Percentiles rank a stretch among this genome's conserved stretches.
phyloP scores from a whole-genome alignment of 1,140 invertebrate genomes.

The Cydia splendana region DNA sequence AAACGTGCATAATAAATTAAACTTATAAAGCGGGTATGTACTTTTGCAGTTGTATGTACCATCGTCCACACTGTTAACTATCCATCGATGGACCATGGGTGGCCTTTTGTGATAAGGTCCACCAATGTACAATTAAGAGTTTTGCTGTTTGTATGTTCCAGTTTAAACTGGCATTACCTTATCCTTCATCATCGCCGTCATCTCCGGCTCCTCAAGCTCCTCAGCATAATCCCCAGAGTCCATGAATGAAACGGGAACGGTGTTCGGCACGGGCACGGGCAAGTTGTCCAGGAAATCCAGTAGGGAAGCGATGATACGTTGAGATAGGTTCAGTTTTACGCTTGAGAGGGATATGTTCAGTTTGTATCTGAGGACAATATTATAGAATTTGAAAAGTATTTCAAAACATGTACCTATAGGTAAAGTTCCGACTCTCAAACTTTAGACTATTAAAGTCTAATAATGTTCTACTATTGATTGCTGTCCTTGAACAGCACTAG shows the following conservation, averaged over 20 bases:
- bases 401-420: too few relatives aligned
- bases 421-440: too few relatives aligned
- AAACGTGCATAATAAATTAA: too few relatives aligned
- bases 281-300: constrained; percentile 86
- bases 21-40: too few relatives aligned
- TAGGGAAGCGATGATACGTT: constrained; percentile 84
- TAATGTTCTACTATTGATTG: too few relatives aligned
- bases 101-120: too few relatives aligned
- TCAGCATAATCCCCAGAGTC: constrained; percentile 70
- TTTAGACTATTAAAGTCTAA: too few relatives aligned
- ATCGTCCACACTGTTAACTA: too few relatives aligned
- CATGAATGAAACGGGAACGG: constrained; percentile 72
- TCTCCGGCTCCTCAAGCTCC: constrained; percentile 55
- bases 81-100: too few relatives aligned
- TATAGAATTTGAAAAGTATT: too few relatives aligned
- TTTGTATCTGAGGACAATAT: constrained; percentile 83
- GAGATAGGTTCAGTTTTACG: constrained; percentile 89
- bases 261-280: constrained; percentile 79
- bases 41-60: neutral
- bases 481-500: too few relatives aligned
- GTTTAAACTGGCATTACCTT: constrained; percentile 41
- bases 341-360: constrained; percentile 86
- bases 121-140: too few relatives aligned
- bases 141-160: neutral
- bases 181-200: constrained; percentile 50